phyloP scores from a whole-genome alignment of 2,797 vertebrate species.

The Gambelia wislizenii region DNA sequence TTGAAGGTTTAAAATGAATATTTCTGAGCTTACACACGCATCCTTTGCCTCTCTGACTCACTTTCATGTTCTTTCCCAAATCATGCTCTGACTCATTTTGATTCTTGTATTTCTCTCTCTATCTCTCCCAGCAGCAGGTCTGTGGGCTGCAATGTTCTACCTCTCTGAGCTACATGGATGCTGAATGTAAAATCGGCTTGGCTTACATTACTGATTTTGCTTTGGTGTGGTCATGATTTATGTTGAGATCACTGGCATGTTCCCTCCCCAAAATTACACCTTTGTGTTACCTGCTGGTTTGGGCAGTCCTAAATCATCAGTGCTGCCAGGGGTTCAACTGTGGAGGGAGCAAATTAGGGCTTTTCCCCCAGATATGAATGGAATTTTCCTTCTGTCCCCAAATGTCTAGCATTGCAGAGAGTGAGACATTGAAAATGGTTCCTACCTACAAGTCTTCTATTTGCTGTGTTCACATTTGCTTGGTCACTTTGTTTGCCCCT shows the following conservation, averaged over 20 bases:
- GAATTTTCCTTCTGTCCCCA: too few species aligned
- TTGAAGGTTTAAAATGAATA: background rate
- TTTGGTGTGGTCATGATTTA: background rate
- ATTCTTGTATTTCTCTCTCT: background rate
- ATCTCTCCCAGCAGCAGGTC: background rate
- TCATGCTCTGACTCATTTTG: background rate
- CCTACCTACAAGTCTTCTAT: too few species aligned
- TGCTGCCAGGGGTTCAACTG: background rate
- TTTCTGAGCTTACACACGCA: conserved; percentile 3
- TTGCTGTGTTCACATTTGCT: too few species aligned
- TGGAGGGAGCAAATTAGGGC: background rate
- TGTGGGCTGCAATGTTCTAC: background rate
- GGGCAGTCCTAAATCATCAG: background rate
- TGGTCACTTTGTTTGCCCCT: too few species aligned
- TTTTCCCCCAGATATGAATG: too few species aligned
- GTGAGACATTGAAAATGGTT: too few species aligned
- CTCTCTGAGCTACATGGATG: background rate
- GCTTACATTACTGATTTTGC: background rate
- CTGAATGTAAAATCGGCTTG: background rate
- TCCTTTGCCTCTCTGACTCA: conserved; percentile 17
- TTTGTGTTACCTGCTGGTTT: background rate
- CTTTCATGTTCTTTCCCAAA: background rate
- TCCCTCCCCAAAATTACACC: background rate
- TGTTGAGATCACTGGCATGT: background rate
- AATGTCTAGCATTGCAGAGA: too few species aligned